Base-by-base conservation (phyloP, 2,888 invertebrate species). In the Cantharis lateralis region DNA sequence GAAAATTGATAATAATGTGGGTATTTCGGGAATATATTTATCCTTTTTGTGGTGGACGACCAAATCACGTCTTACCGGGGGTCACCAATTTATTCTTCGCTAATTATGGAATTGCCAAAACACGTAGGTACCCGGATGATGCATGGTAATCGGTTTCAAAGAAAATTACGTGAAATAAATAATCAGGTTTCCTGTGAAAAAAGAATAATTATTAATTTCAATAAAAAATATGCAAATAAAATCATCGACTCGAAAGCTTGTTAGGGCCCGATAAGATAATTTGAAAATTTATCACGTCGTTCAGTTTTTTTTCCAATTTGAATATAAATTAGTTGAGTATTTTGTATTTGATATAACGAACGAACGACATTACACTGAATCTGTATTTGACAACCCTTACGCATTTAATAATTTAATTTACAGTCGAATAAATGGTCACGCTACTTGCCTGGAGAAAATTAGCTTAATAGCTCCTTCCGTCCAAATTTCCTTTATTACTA, bases 301-400 rank as follows among this genome's bases (percentile, higher is more conserved):
- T 69, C 26, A 69, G 69, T 15, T 73, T 73, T 73, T 66, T 66
- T 73, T 73, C 62, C 73, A 69, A 73, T 73, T 73, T 73, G 28
- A 68, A 73, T 73, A 68, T 69, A 69, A 73, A 73, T 73, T 68
- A 73, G 73, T 68, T 62, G 24, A 62, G 28, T 74, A 74, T 74
- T 74, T 74, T 20, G 74, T 70, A 69, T 28, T 64, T 74, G 69
- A 73, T 69, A 69, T 68, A 74, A 74, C 63, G 73, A 73, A 73
- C n/a, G 71, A 61, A 61, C 9, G 70, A 69, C 74, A 63, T 70
- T 74, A 64, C 64, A 63, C 48, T 63, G 71, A 77, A 72, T 76
- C 72, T 77, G 77, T 77, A 63, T 74, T 77, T 77, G 74, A 77
- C 74, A 74, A 71, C 77, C 77, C 77, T 72, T 75, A 69, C 72